phyloP scores from a whole-genome alignment of 2,888 invertebrate species.

The Tenthredo distinguenda region DNA sequence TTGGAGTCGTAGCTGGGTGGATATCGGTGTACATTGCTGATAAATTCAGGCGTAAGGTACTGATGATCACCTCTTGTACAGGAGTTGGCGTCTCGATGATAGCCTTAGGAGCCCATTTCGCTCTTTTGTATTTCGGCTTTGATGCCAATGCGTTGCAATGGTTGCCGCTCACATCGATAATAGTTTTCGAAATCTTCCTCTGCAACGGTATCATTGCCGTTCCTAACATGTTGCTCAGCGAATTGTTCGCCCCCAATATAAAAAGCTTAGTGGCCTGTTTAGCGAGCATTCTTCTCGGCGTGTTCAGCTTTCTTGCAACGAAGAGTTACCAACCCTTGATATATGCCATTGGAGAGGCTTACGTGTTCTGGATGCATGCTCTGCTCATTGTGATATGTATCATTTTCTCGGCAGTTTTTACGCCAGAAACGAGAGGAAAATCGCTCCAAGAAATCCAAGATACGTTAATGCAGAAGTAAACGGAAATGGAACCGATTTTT shows the following conservation, averaged over 20 bases:
- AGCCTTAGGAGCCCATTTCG: conserved; percentile 66
- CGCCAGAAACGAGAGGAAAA: conserved; percentile 72
- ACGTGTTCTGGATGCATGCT: conserved; percentile 67
- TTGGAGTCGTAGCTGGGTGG: conserved; percentile 58
- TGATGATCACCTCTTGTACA: conserved; percentile 66
- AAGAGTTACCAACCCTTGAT: conserved; percentile 67
- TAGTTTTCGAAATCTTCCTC: conserved; percentile 62
- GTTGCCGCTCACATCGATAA: conserved; percentile 63
- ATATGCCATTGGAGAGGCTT: conserved; percentile 62
- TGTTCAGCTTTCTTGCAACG: conserved; percentile 66
- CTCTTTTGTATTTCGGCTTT: conserved; percentile 58
- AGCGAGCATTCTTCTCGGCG: conserved; percentile 63
- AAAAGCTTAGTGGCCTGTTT: conserved; percentile 68
- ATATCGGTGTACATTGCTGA: conserved; percentile 68
- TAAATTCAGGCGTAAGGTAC: conserved; percentile 69
- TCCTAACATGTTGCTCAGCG: conserved; percentile 67
- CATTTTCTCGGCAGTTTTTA: conserved; percentile 53
- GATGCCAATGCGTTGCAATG: conserved; percentile 63
- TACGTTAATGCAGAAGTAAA: not conserved
- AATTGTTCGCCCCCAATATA: conserved; percentile 68
- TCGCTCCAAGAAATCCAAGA: conserved; percentile 62
- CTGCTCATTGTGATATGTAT: conserved; percentile 57
- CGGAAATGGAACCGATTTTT: not conserved
- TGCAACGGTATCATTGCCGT: conserved; percentile 65
- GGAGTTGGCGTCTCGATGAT: conserved; percentile 60